A percentile compares a stretch with the other conserved stretches of the same genome.
Conservation (phyloP, 35 echinoderm and acorn worm genomes). For the Chiridota heheva region DNA sequence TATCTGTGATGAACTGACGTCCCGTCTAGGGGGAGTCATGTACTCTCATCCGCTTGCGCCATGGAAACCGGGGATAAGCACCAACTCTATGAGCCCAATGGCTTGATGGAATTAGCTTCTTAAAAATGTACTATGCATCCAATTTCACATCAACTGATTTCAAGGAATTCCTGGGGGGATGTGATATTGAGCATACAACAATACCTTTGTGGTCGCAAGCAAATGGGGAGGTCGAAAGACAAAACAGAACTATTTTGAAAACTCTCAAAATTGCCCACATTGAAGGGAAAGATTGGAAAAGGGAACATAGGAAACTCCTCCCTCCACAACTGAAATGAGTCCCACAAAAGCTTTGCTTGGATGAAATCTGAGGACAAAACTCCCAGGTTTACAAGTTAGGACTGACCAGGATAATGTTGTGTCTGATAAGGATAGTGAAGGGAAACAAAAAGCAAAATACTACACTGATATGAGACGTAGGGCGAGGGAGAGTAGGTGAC, state of each 20-base stretch:
- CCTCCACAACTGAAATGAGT: constrained; percentile 51
- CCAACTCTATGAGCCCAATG: no score
- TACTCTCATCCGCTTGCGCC: no score
- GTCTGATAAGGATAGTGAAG: constrained; percentile 15
- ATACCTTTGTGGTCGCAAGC: constrained; percentile 53
- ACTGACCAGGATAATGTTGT: neutral
- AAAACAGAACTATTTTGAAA: constrained; percentile 48
- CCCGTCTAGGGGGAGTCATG: no score
- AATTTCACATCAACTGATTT: constrained; percentile 38
- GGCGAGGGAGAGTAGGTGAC: constrained; percentile 39
- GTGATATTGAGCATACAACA: constrained; percentile 35
- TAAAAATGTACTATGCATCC: constrained; percentile 61
- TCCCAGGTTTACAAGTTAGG: constrained; percentile 26
- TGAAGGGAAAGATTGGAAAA: constrained; percentile 56
- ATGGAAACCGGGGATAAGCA: no score
- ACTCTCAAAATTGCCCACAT: constrained; percentile 14
- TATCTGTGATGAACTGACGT: no score
- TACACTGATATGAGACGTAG: constrained; percentile 17
- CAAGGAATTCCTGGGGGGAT: constrained; percentile 18
- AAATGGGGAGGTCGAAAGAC: constrained; percentile 56
- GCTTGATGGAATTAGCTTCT: constrained; percentile 19
- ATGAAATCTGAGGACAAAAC: constrained; percentile 47
- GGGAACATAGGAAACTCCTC: constrained; percentile 52
- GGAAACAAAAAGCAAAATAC: constrained; percentile 26
- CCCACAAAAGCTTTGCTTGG: constrained; percentile 52